Conservation (phyloP, 2,113 vertebrate genomes). For the Anser cygnoides region DNA sequence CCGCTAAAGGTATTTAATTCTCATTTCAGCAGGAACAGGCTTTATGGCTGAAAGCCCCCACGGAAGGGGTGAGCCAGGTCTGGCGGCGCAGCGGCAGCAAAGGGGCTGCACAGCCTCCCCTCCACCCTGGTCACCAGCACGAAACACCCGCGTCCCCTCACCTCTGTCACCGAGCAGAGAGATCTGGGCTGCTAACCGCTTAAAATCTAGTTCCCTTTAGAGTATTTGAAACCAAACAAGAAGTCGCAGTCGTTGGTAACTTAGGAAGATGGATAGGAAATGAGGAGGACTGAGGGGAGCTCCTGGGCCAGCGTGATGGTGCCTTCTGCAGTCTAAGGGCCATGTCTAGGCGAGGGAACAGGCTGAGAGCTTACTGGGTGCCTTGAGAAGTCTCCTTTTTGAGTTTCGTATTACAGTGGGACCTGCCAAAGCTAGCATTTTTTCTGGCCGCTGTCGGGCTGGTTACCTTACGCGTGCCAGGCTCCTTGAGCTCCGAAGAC, state of each 20-base stretch:
- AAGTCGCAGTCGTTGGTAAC: neutral
- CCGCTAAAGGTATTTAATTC: neutral
- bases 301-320: accelerated
- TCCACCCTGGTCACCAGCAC: accelerated
- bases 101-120: neutral
- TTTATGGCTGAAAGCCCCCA: neutral
- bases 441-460: neutral
- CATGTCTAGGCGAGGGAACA: neutral
- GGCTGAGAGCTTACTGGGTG: accelerated
- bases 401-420: neutral
- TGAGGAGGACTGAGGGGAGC: neutral
- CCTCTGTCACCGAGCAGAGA: neutral
- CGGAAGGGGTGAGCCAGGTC: neutral
- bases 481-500: neutral
- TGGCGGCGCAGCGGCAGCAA: neutral
- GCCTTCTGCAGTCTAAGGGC: neutral
- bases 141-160: accelerated
- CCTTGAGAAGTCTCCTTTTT: neutral
- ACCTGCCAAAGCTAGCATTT: neutral
- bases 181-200: neutral
- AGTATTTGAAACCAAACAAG: neutral
- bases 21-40: neutral
- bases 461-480: neutral
- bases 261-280: neutral
- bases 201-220: neutral